Conservation (phyloP, 2,888 invertebrate species). For the Oasisia sp. region DNA sequence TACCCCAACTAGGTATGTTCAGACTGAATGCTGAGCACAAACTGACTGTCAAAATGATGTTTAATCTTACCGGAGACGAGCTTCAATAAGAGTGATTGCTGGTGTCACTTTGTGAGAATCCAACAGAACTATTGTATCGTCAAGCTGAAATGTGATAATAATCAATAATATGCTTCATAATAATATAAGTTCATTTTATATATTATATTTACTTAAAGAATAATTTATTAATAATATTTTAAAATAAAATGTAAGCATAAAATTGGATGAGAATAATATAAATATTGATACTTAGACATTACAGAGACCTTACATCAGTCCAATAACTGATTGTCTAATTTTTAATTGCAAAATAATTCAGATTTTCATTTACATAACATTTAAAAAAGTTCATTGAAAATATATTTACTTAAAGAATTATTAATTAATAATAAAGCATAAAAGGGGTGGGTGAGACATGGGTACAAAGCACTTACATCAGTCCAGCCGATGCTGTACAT, state of each 20-base stretch:
- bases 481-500: neutral
- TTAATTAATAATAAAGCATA: no score
- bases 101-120: neutral
- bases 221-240: no score
- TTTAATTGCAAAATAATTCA: no score
- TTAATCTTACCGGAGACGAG: neutral
- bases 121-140: conserved; percentile 7
- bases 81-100: neutral
- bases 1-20: neutral
- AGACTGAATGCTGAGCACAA: neutral
- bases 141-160: neutral
- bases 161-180: neutral
- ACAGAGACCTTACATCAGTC: no score
- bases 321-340: no score
- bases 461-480: neutral
- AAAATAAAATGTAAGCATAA: no score
- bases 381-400: no score
- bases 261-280: neutral
- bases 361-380: no score
- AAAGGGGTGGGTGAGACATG: neutral
- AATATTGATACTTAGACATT: no score
- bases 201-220: no score
- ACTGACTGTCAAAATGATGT: neutral
- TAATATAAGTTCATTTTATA: no score
- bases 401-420: no score